Conservation (phyloP, 2,797 vertebrate genomes). For the Gadopsis bispinosus region DNA sequence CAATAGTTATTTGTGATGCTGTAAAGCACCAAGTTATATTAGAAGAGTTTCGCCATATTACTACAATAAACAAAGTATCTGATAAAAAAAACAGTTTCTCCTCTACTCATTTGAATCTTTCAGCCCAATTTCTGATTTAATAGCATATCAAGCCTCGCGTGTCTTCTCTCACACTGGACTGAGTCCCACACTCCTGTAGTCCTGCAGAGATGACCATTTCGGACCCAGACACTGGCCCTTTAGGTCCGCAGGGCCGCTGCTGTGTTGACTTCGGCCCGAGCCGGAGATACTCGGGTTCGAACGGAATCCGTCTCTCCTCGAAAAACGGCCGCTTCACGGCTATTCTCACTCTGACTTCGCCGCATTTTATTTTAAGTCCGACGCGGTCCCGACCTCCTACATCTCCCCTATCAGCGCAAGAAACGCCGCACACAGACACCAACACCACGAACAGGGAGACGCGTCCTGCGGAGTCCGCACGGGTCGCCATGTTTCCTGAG, state of each 20-base stretch:
- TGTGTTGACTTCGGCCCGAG: constrained; percentile 32
- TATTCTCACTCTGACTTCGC: constrained; percentile 54
- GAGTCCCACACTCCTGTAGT: constrained; percentile 59
- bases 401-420: accelerated
- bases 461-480: accelerated
- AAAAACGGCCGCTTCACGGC: constrained; percentile 45
- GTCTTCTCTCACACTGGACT: constrained; percentile 53
- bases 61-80: not conserved
- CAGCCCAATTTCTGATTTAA: not conserved
- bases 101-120: not conserved
- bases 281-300: constrained; percentile 36
- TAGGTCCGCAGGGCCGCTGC: constrained; percentile 13
- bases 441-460: not conserved
- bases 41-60: not conserved
- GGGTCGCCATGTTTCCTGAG: not conserved
- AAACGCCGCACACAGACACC: not conserved
- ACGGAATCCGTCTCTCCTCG: constrained; percentile 41
- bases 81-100: not conserved
- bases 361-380: constrained; percentile 55
- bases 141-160: not conserved
- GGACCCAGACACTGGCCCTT: not conserved
- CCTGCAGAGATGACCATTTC: constrained; percentile 63
- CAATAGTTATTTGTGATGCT: not conserved
- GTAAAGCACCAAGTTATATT: not conserved
- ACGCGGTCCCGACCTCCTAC: not conserved